Base-by-base conservation (phyloP, 2,797 vertebrate species). In the Arnoldichthys spilopterus region DNA sequence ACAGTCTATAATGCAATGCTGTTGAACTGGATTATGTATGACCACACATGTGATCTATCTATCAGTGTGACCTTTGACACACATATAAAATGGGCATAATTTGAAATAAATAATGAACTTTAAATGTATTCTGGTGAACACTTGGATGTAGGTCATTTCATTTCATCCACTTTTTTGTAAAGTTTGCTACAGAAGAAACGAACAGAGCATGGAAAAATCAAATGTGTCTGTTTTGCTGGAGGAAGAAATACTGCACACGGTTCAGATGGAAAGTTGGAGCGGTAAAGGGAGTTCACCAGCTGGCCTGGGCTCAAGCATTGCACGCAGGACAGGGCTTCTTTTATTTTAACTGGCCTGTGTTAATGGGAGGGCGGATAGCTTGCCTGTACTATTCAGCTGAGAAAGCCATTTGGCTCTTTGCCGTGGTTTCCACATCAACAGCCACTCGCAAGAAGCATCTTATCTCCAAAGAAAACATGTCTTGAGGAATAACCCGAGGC, bases 381-480 rank as follows among this genome's bases (percentile, higher is more conserved):
- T 67, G 63, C 70, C 53, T 45, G 7, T 22, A 40, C 64, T 75
- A 43, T 71, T 58, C 76, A 66, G 68, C 58, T 45, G 49, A 75
- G 47, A 82, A 40, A 45, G 66, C 22, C 8, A 66, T 79, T 71
- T 68, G 72, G 30, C 66, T 62, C 67, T n/a, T 28, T 37, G 70
- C 74, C 22, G 28, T 3, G 3, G 56, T 77, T 82, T 82, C 77
- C 61, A 63, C 61, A 53, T 67, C 71, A 22, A 45, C 64, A 18
- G 53, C 15, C 40, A 13, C 18, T 68, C 67, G 30, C 53, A 59
- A 78, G 67, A 67, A 72, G 20, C 1, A 30, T 76, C 51, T 80
- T 85, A 80, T 80, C 61, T 78, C 32, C 78, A 78, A 70, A 75
- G 24, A 68, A 79, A 85, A 82, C 74, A 75, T 22, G 32, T 53